Evolutionary conservation across 1,140 invertebrate genomes (phyloP).

Genomic region (Hypothenemus hampei): DNA sequence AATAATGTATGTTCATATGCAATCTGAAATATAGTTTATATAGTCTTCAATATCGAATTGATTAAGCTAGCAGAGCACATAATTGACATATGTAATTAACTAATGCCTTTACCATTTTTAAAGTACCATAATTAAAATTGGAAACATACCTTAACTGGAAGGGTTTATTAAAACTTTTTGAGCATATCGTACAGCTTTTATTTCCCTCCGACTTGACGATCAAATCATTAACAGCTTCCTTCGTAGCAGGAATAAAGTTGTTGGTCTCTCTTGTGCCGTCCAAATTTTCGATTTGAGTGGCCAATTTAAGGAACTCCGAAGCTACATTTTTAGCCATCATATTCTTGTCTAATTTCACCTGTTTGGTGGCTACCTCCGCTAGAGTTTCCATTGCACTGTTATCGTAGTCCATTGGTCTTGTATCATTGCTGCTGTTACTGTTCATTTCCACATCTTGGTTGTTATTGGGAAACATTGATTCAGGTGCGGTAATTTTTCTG

Average conservation of each 20-base stretch:
- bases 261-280: slow-evolving; percentile 26
- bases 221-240: slow-evolving; percentile 38
- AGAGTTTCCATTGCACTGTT: slow-evolving; percentile 47
- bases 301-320: slow-evolving; percentile 57
- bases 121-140: too few species aligned
- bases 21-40: slow-evolving; percentile 50
- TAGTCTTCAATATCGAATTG: too few species aligned
- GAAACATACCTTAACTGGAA: slow-evolving; percentile 71
- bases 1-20: slow-evolving; percentile 94
- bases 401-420: slow-evolving; percentile 36
- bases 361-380: slow-evolving; percentile 46
- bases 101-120: too few species aligned
- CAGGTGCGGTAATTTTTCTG: background rate
- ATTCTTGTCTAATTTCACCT: slow-evolving; percentile 45
- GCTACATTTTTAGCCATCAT: slow-evolving; percentile 54
- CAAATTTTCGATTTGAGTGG: slow-evolving; percentile 47
- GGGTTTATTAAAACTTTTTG: slow-evolving; percentile 85
- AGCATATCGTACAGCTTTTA: slow-evolving; percentile 74
- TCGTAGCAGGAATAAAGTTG: slow-evolving; percentile 30
- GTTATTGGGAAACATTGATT: background rate
- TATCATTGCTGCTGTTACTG: slow-evolving; percentile 16
- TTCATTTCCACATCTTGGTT: slow-evolving; percentile 15
- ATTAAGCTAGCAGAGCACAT: too few species aligned
- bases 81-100: too few species aligned
- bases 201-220: slow-evolving; percentile 44